Evolutionary conservation across 2,113 vertebrate genomes (phyloP).

Genomic region (Heliornis fulica): DNA sequence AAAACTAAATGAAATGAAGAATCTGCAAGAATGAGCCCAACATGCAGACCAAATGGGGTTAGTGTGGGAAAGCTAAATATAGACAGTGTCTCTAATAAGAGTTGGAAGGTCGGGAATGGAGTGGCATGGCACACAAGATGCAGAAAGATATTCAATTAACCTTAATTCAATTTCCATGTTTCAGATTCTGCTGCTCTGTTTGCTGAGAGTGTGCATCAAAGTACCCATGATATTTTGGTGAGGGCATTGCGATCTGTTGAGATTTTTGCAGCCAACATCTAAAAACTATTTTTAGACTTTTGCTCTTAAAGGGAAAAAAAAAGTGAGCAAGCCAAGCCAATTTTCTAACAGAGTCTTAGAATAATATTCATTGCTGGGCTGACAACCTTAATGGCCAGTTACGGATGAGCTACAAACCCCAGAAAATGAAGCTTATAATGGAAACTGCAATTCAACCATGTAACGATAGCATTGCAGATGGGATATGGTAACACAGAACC

Average conservation of each 20-base stretch:
- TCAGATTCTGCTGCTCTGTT: neutral
- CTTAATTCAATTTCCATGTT: slow-evolving; percentile 9
- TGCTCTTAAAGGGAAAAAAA: neutral
- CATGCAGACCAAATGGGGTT: neutral
- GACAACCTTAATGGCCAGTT: slow-evolving; percentile 30
- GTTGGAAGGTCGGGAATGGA: neutral
- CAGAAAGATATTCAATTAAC: slow-evolving; percentile 29
- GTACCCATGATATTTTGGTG: neutral
- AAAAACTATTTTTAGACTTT: slow-evolving; percentile 43
- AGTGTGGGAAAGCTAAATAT: slow-evolving; percentile 19
- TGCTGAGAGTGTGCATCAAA: neutral
- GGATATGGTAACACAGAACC: neutral
- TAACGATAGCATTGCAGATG: neutral
- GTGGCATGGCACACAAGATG: neutral
- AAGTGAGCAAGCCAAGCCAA: neutral
- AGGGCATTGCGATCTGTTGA: neutral
- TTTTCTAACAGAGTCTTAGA: slow-evolving; percentile 19
- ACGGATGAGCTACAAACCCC: slow-evolving; percentile 13
- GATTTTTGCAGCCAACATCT: slow-evolving; percentile 14
- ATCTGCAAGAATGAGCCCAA: neutral
- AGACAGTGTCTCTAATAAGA: neutral
- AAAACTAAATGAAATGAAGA: neutral
- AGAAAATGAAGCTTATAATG: slow-evolving; percentile 30
- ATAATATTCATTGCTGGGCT: slow-evolving; percentile 29
- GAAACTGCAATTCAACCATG: slow-evolving; percentile 18